A percentile compares a stretch with the other conserved stretches of the same genome.
Conservation (phyloP, 2,888 invertebrate species). For the Calliphora vomitoria region DNA sequence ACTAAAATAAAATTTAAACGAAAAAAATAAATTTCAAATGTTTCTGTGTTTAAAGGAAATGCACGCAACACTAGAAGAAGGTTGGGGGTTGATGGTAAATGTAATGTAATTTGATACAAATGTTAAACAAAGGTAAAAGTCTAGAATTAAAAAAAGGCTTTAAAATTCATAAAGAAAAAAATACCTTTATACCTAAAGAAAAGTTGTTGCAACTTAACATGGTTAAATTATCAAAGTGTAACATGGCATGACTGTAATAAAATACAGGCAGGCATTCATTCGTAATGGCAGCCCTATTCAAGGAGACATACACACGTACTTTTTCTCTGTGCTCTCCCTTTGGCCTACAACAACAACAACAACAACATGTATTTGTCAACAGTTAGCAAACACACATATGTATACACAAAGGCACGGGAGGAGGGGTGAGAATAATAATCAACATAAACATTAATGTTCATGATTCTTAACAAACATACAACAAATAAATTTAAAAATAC, state of each 20-base stretch:
- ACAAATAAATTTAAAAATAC: not conserved
- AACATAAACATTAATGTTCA: not conserved
- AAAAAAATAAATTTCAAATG: constrained; percentile 15
- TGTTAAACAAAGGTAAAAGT: not conserved
- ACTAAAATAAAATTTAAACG: not conserved
- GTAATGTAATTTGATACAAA: constrained; percentile 25
- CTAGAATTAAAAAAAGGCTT: constrained; percentile 20
- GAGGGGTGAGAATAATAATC: not conserved
- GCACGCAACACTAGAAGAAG: constrained; percentile 17
- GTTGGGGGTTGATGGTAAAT: constrained; percentile 13
- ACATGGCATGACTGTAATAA: constrained; percentile 28
- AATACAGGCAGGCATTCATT: constrained; percentile 6
- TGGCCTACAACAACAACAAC: not conserved
- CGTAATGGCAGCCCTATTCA: not conserved
- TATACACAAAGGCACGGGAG: not conserved
- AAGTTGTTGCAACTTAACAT: not conserved
- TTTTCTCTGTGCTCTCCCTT: not conserved
- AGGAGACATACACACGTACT: not conserved
- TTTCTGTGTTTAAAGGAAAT: constrained; percentile 35
- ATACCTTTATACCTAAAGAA: not conserved
- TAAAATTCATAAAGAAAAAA: not conserved
- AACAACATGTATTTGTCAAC: not conserved
- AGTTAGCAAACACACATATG: not conserved
- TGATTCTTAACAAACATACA: too few species aligned
- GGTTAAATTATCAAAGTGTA: constrained; percentile 15